Conservation (phyloP, 2,888 invertebrate species). For the Eupithecia dodoneata region DNA sequence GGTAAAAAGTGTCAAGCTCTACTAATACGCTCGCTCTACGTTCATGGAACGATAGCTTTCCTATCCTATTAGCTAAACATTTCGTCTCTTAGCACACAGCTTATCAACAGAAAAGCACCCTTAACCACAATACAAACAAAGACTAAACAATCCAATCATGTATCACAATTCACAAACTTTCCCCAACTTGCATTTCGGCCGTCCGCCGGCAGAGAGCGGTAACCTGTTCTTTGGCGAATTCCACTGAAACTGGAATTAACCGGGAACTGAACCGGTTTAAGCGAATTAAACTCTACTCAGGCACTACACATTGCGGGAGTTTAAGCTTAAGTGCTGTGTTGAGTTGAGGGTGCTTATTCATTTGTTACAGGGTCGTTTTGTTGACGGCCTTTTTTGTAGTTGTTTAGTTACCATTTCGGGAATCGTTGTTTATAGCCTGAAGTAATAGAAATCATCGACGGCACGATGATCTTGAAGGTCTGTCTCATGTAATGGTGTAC, state of each 20-base stretch:
- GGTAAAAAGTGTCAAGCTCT: not conserved
- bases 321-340: slow-evolving; percentile 17
- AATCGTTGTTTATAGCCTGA: too few species aligned
- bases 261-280: slow-evolving; percentile 36
- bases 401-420: too few species aligned
- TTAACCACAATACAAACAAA: not conserved
- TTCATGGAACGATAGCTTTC: not conserved
- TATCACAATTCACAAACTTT: slow-evolving; percentile 18
- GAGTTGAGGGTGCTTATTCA: not conserved
- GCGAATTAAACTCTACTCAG: slow-evolving; percentile 38
- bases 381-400: not conserved
- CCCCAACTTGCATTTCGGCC: slow-evolving; percentile 30
- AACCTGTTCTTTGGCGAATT: slow-evolving; percentile 35
- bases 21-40: too few species aligned
- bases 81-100: not conserved
- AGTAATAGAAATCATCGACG: too few species aligned
- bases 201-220: slow-evolving; percentile 35
- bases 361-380: not conserved
- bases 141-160: slow-evolving; percentile 1
- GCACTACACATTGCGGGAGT: slow-evolving; percentile 21
- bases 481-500: too few species aligned
- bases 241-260: slow-evolving; percentile 22
- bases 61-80: not conserved
- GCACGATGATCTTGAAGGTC: too few species aligned
- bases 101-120: not conserved